Conservation (phyloP, 1,140 invertebrate genomes). For the Drosophila sucinea region DNA sequence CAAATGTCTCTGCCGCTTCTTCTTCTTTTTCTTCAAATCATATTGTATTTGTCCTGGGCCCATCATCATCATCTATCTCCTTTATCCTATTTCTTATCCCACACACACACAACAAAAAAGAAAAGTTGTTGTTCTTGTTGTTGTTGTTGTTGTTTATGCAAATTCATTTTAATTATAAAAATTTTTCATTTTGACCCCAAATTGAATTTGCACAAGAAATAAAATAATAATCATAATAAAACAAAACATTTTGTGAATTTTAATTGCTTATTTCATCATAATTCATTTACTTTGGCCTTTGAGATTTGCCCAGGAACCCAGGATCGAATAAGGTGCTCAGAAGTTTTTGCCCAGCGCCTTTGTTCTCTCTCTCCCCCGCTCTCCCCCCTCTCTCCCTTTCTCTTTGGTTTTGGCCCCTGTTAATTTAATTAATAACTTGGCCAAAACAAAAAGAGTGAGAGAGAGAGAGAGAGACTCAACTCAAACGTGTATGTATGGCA, state of each 20-base stretch:
- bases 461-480: neutral
- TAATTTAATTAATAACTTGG: conserved; percentile 54
- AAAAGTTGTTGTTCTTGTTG: conserved; percentile 6
- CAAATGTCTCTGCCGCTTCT: neutral
- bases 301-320: conserved; percentile 1
- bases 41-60: neutral
- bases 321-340: conserved; percentile 20
- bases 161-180: conserved; percentile 78
- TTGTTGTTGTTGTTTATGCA: conserved; percentile 63
- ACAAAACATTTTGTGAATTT: conserved; percentile 55
- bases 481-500: conserved; percentile 7
- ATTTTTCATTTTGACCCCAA: conserved; percentile 50
- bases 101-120: conserved; percentile 3
- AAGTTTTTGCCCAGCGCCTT: conserved; percentile 23
- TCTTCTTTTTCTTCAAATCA: neutral
- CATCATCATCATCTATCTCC: conserved; percentile 7
- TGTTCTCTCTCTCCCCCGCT: neutral
- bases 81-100: conserved; percentile 1
- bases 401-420: conserved; percentile 36
- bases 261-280: conserved; percentile 60
- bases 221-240: conserved; percentile 14
- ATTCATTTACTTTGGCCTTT: conserved; percentile 58
- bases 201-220: conserved; percentile 56
- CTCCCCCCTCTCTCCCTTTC: too few relatives aligned
- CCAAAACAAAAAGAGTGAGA: neutral